Base-by-base conservation (phyloP, 2,888 invertebrate species). In the Petrolisthes cinctipes region DNA sequence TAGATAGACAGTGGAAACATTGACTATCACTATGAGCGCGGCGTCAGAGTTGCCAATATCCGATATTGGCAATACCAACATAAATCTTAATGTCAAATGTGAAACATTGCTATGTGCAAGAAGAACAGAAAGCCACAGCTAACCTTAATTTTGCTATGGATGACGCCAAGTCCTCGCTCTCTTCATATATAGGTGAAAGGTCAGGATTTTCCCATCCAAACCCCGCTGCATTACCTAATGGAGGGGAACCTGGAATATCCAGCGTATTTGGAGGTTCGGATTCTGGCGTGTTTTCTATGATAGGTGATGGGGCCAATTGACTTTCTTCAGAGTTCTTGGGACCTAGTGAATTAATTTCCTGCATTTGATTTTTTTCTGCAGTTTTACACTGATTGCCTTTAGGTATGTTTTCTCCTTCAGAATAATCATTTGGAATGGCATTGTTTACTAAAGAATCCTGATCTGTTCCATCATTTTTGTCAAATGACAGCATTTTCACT, bases 131-230 rank as follows among this genome's bases (percentile, higher is more conserved):
- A 56, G 37, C 23, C 23, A 73, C 3, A 82, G 14, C 86, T 75
- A 82, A 90, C 90, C 90, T 90, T 11, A 90, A 83, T 79, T 90
- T 90, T 54, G 90, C 90, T 68, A 89, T 90, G 9, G 90, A 85
- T 66, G 90, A 89, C 14, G 89, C 90, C 23, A 90, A 85, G 73
- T 90, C 88, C 75, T 90, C 89, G 76, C 89, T 86, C 80, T 90
- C 90, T 66, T 89, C 90, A 83, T 90, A 90, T 20, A 90, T 89
- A 4, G 90, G 90, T 14, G 90, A 90, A 20, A 90, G 90, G 9
- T 90, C 90, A 17, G 85, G 85, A 51, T 88, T 88, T 20, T 88
- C 88, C 88, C 88, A 88, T n/a, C 88, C 88, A 88, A 88, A 88
- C 37, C 88, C 88, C 37, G 37, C 37, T 82, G 88, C 88, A 71